Evolutionary conservation across 2,888 invertebrate species (phyloP).

Genomic region (Caenorhabditis angaria): DNA sequence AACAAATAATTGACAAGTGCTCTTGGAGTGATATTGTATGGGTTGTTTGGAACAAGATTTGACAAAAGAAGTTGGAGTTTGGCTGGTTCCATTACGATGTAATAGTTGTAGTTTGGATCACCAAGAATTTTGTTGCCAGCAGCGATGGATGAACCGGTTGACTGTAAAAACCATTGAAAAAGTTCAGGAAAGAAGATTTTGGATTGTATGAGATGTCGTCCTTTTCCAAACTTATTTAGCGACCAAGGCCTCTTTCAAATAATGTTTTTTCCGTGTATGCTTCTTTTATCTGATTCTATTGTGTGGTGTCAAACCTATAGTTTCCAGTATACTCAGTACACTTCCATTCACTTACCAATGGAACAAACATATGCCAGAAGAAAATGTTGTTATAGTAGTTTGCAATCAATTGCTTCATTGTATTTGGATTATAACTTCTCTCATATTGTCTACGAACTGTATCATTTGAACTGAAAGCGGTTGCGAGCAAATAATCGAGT

Average conservation of each 20-base stretch:
- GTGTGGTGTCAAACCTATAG: too few relatives aligned
- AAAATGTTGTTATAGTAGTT: constrained; percentile 17
- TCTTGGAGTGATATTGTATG: constrained; percentile 42
- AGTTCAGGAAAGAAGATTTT: background rate
- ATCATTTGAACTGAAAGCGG: constrained; percentile 54
- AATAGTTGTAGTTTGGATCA: constrained; percentile 28
- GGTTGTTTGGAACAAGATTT: constrained; percentile 13
- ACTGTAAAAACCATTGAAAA: constrained; percentile 10
- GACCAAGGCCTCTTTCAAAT: too few relatives aligned
- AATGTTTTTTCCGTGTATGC: too few relatives aligned
- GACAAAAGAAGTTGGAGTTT: constrained; percentile 29
- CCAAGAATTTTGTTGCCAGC: constrained; percentile 21
- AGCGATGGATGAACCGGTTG: constrained; percentile 25
- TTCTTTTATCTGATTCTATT: too few relatives aligned
- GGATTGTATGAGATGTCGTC: background rate
- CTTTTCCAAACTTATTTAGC: too few relatives aligned
- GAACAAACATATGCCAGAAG: constrained; percentile 50
- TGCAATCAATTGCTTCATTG: constrained; percentile 28
- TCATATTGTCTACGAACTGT: constrained; percentile 59
- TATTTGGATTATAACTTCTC: constrained; percentile 58
- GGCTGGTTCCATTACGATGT: constrained; percentile 44
- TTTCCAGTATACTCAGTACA: too few relatives aligned
- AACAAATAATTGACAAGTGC: constrained; percentile 54
- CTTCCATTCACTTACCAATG: constrained; percentile 18
- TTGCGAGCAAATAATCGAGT: constrained; percentile 61